Conservation (phyloP, 2,113 vertebrate genomes). For the Phocoena phocoena region DNA sequence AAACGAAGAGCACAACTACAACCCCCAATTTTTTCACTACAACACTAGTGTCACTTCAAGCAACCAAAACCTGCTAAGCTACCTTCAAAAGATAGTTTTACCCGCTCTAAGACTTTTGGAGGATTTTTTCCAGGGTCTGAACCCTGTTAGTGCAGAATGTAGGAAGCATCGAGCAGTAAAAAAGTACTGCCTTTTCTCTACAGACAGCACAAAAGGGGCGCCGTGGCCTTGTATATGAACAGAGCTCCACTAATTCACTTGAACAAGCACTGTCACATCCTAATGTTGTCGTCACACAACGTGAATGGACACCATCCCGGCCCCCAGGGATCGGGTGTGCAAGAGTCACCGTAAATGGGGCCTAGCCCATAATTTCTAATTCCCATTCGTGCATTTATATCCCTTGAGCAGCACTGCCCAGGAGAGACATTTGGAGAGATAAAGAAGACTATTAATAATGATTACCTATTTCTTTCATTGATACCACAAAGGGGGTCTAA, state of each 20-base stretch:
- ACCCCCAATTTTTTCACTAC: slow-evolving; percentile 78
- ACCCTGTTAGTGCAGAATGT: slow-evolving; percentile 94
- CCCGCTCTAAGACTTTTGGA: slow-evolving; percentile 90
- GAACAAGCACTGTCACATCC: slow-evolving; percentile 90
- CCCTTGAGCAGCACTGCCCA: slow-evolving; percentile 67
- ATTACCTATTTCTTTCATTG: slow-evolving; percentile 62
- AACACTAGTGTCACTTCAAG: slow-evolving; percentile 83
- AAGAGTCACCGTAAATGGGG: slow-evolving; percentile 85
- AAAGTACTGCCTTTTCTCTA: slow-evolving; percentile 95
- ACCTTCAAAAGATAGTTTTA: slow-evolving; percentile 92
- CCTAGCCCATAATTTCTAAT: slow-evolving; percentile 82
- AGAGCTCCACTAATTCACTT: slow-evolving; percentile 95
- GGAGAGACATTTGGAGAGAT: slow-evolving; percentile 67
- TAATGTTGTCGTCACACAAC: slow-evolving; percentile 90
- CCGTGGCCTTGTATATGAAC: slow-evolving; percentile 92
- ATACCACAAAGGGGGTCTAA: slow-evolving; percentile 63
- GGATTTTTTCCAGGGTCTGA: slow-evolving; percentile 83
- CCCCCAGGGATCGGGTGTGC: slow-evolving; percentile 87
- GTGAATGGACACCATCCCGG: slow-evolving; percentile 87
- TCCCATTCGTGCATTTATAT: slow-evolving; percentile 67
- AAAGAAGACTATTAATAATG: slow-evolving; percentile 73
- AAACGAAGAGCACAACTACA: slow-evolving; percentile 72
- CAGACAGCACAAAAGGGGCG: slow-evolving; percentile 92
- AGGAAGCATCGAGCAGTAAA: slow-evolving; percentile 94
- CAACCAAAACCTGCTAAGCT: slow-evolving; percentile 85